Conservation (phyloP, 2,888 invertebrate species). For the Torymus tubicola region DNA sequence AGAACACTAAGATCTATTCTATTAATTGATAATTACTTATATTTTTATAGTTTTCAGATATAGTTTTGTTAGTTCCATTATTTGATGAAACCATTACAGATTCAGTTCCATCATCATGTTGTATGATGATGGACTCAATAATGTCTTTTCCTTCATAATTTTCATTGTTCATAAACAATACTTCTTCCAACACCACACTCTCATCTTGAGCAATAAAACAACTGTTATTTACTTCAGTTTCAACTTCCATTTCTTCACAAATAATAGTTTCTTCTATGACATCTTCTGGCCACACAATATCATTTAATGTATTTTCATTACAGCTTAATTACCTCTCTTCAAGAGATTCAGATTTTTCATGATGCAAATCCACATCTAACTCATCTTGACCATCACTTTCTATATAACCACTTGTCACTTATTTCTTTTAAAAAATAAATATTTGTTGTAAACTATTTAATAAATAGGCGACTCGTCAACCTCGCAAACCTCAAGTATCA, state of each 20-base stretch:
- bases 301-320: constrained; percentile 56
- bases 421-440: no score
- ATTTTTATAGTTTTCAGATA: constrained; percentile 30
- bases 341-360: constrained; percentile 60
- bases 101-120: constrained; percentile 64
- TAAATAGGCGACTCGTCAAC: no score
- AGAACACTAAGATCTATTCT: constrained; percentile 62
- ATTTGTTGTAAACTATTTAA: no score
- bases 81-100: constrained; percentile 66
- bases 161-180: constrained; percentile 64
- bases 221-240: constrained; percentile 61
- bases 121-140: constrained; percentile 70
- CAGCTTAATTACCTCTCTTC: constrained; percentile 61
- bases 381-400: constrained; percentile 68
- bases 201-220: constrained; percentile 63
- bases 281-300: constrained; percentile 63
- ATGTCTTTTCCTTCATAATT: constrained; percentile 55
- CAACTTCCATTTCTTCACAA: constrained; percentile 75
- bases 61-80: constrained; percentile 37
- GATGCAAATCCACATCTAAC: constrained; percentile 33
- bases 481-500: no score
- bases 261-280: constrained; percentile 75
- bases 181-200: constrained; percentile 66
- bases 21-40: constrained; percentile 53
- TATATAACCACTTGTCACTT: no score